Conservation (phyloP, 2,888 invertebrate species). For the Leucoma salicis region DNA sequence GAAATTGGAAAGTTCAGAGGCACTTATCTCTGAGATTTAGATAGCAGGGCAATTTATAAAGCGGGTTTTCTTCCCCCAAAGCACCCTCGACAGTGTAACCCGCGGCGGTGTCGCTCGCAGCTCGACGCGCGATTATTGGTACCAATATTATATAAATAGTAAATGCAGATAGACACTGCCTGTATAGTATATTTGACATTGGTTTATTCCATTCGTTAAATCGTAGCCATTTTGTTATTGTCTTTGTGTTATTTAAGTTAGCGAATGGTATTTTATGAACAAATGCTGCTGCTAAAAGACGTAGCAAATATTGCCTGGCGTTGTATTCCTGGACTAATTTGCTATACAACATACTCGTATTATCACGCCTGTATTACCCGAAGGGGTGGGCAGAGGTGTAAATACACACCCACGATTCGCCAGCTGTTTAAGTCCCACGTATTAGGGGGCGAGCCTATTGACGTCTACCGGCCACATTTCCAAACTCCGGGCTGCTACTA, state of each 20-base stretch:
- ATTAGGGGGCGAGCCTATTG: too few species aligned
- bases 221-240: constrained; percentile 15
- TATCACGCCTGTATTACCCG: too few species aligned
- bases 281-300: too few species aligned
- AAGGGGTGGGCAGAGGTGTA: too few species aligned
- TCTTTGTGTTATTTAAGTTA: constrained; percentile 8
- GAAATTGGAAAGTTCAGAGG: constrained; percentile 80
- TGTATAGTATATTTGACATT: constrained; percentile 19
- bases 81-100: constrained; percentile 61
- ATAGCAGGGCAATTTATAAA: constrained; percentile 80
- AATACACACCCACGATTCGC: too few species aligned
- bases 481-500: too few species aligned
- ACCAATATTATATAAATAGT: constrained; percentile 37
- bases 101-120: constrained; percentile 40
- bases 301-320: too few species aligned
- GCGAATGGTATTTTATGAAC: too few species aligned
- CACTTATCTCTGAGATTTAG: constrained; percentile 79
- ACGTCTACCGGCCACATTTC: too few species aligned
- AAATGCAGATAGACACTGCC: constrained; percentile 32
- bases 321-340: too few species aligned
- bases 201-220: constrained; percentile 27
- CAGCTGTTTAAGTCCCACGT: too few species aligned
- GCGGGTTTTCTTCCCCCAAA: constrained; percentile 69
- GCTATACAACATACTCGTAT: too few species aligned
- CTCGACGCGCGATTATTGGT: constrained; percentile 38